phyloP scores from a whole-genome alignment of 2,797 vertebrate species.

The Xyrichtys novacula region DNA sequence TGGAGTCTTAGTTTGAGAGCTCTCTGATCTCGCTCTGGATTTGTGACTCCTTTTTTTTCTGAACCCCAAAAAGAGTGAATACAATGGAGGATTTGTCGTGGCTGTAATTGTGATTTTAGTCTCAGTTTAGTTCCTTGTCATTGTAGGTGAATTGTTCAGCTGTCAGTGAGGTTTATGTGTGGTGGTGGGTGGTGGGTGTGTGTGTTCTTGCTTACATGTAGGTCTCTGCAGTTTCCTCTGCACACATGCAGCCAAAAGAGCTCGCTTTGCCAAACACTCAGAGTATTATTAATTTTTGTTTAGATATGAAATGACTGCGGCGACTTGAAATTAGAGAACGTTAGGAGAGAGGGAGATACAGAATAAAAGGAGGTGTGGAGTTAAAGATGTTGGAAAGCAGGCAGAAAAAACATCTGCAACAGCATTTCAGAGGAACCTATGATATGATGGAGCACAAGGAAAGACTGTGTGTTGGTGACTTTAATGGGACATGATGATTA shows the following conservation, averaged over 20 bases:
- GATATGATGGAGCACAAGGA: too few relatives aligned
- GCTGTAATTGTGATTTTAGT: conserved; percentile 69
- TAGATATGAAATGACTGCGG: not conserved
- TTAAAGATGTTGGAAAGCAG: too few relatives aligned
- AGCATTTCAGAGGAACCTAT: too few relatives aligned
- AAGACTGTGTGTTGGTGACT: too few relatives aligned
- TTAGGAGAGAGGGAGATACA: too few relatives aligned
- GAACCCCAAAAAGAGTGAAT: conserved; percentile 42
- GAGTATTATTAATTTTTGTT: not conserved
- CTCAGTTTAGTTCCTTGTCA: conserved; percentile 67
- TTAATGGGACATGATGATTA: too few relatives aligned
- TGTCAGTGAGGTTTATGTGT: conserved; percentile 55
- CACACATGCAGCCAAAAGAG: conserved; percentile 38
- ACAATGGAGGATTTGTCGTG: conserved; percentile 71
- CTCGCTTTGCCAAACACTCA: conserved; percentile 15
- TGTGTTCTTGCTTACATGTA: conserved; percentile 47
- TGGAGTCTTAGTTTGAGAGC: conserved; percentile 70
- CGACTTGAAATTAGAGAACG: too few relatives aligned
- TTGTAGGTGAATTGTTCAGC: conserved; percentile 70
- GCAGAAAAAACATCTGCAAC: too few relatives aligned
- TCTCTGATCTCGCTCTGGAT: conserved; percentile 76
- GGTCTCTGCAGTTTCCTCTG: conserved; percentile 40
- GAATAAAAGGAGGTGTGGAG: too few relatives aligned
- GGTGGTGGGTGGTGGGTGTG: conserved; percentile 44
- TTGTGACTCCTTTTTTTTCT: conserved; percentile 57